These are phyloP conservation scores for Bovichtus diacanthus DNA, from an alignment of 2,797 vertebrate genomes.

Conservation along the genomic window DNA sequence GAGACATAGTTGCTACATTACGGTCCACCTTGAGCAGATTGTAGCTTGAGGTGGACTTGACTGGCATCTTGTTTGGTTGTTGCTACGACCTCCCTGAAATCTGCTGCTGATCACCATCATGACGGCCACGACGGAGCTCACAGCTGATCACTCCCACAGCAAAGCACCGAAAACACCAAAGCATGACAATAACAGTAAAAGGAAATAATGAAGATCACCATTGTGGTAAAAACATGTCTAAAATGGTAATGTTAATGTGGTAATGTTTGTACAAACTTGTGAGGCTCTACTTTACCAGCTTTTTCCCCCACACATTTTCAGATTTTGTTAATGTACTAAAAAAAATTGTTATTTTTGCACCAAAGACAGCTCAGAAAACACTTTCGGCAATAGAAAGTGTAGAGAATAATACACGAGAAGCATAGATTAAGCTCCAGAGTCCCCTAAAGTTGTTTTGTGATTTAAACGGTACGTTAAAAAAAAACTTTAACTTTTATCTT, in stretches of 20 bases:
- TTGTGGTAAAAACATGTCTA: not conserved
- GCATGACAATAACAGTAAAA: not conserved
- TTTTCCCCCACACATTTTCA: not conserved
- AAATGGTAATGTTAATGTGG: not conserved
- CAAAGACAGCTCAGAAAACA: not conserved
- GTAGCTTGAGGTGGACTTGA: not conserved
- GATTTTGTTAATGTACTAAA: not conserved
- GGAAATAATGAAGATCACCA: not conserved
- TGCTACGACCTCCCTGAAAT: conserved; percentile 12
- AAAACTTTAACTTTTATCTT: not conserved
- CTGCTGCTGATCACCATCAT: not conserved
- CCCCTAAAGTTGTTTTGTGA: not conserved
- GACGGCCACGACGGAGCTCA: not conserved
- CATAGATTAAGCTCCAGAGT: not conserved
- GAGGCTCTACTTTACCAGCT: not conserved
- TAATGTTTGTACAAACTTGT: not conserved
- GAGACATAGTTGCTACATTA: conserved; percentile 1
- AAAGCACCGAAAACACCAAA: not conserved
- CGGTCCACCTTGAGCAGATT: not conserved
- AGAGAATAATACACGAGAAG: not conserved
- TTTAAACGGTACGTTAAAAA: not conserved
- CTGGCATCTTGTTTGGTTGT: conserved; percentile 5
- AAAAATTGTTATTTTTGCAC: too few relatives aligned
- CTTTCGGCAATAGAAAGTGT: not conserved
- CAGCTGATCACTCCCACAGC: conserved; percentile 6